These are phyloP conservation scores for Chirona hameri DNA, from an alignment of 2,888 invertebrate genomes.

Conservation along the genomic window DNA sequence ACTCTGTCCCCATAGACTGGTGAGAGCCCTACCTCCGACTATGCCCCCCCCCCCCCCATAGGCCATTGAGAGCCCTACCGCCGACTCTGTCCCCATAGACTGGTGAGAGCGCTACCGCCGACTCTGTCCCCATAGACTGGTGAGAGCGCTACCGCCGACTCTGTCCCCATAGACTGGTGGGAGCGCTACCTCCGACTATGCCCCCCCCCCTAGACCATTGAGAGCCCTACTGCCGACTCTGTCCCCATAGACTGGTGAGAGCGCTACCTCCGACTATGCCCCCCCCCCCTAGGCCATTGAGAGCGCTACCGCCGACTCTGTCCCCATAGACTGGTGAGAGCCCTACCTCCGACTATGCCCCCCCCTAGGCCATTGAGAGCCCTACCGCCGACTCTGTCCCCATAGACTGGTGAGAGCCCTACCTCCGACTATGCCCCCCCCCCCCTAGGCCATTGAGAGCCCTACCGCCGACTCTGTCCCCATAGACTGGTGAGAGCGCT, in stretches of 20 bases:
- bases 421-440: slow-evolving; percentile 64
- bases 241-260: slow-evolving; percentile 57
- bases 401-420: slow-evolving; percentile 46
- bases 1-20: no score
- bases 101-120: slow-evolving; percentile 55
- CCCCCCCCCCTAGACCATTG: slow-evolving; percentile 58
- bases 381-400: not conserved
- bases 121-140: slow-evolving; percentile 62
- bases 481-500: slow-evolving; percentile 44
- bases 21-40: not conserved
- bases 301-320: slow-evolving; percentile 58
- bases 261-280: slow-evolving; percentile 61
- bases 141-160: slow-evolving; percentile 56
- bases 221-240: slow-evolving; percentile 58
- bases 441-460: slow-evolving; percentile 48
- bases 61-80: slow-evolving; percentile 52
- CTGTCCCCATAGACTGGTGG: slow-evolving; percentile 59
- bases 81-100: slow-evolving; percentile 60
- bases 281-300: slow-evolving; percentile 55
- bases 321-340: not conserved
- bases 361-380: slow-evolving; percentile 51
- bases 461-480: slow-evolving; percentile 60
- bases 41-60: not conserved
- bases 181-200: slow-evolving; percentile 59
- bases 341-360: slow-evolving; percentile 49